These are phyloP conservation scores for Himalopsyche kuldschensis DNA, from an alignment of 2,888 invertebrate species.

Conservation along the genomic window DNA sequence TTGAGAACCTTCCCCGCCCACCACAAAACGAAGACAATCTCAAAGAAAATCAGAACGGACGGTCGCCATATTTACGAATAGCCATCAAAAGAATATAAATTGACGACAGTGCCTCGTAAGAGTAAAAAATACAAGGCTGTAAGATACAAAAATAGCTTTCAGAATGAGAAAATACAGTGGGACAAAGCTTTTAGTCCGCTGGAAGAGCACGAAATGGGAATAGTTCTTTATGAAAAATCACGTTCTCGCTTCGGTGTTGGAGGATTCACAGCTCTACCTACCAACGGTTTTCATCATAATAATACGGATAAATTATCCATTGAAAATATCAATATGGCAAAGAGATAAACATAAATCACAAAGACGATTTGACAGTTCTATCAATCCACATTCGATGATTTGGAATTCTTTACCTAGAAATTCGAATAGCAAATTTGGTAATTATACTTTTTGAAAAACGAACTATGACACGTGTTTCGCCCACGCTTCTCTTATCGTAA, in stretches of 20 bases:
- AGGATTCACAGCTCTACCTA: background rate
- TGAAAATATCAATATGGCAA: background rate
- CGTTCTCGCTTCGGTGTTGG: background rate
- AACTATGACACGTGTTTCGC: too few relatives aligned
- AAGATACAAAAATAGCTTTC: constrained; percentile 13
- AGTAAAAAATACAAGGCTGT: background rate
- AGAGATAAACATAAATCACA: too few relatives aligned
- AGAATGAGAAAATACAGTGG: background rate
- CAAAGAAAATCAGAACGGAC: constrained; percentile 11
- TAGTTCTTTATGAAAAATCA: constrained; percentile 1
- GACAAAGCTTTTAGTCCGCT: constrained; percentile 12
- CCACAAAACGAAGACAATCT: background rate
- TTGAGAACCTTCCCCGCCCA: background rate
- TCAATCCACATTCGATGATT: too few relatives aligned
- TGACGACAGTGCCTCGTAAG: background rate
- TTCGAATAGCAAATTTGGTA: too few relatives aligned
- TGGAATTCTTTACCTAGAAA: background rate
- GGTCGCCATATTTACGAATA: constrained; percentile 12
- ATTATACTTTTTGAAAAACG: too few relatives aligned
- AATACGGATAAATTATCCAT: background rate
- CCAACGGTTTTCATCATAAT: background rate
- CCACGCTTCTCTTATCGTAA: too few relatives aligned
- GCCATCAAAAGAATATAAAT: constrained; percentile 25
- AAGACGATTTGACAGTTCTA: too few relatives aligned
- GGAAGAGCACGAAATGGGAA: background rate